A percentile compares a stretch with the other conserved stretches of the same genome.
Conservation (phyloP, 2,888 invertebrate genomes). For the Diploptera punctata region DNA sequence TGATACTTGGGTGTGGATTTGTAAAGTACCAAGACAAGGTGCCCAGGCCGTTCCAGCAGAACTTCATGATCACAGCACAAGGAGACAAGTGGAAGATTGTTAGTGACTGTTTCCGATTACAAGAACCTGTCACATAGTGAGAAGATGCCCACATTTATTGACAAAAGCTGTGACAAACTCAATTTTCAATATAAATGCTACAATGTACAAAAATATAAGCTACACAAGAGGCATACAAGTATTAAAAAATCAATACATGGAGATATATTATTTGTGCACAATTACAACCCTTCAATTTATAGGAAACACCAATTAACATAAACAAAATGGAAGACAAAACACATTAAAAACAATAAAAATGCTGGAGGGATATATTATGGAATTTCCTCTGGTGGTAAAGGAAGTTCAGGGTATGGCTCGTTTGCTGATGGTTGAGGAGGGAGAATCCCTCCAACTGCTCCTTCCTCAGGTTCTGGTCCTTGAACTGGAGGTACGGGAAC, state of each 20-base stretch:
- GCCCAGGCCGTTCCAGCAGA: slow-evolving; percentile 79
- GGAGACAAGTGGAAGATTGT: slow-evolving; percentile 95
- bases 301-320: no score
- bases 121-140: slow-evolving; percentile 50
- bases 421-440: slow-evolving; percentile 41
- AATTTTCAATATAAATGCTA: not conserved
- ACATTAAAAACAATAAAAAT: no score
- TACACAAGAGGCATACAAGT: not conserved
- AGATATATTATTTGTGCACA: not conserved
- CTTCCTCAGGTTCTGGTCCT: slow-evolving; percentile 41
- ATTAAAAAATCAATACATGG: slow-evolving; percentile 6
- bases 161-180: not conserved
- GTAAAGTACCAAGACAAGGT: slow-evolving; percentile 73
- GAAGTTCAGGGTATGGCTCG: slow-evolving; percentile 42
- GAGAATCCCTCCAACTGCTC: slow-evolving; percentile 42
- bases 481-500: slow-evolving; percentile 43
- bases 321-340: slow-evolving; percentile 15
- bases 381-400: slow-evolving; percentile 41
- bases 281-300: slow-evolving; percentile 5
- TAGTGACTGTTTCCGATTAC: slow-evolving; percentile 84
- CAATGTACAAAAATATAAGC: slow-evolving; percentile 9
- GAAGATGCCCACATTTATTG: not conserved
- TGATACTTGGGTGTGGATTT: slow-evolving; percentile 83
- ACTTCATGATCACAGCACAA: slow-evolving; percentile 85
- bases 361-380: slow-evolving; percentile 23